Evolutionary conservation across 1,140 invertebrate species (phyloP).

Genomic region (Aporrectodea caliginosa): DNA sequence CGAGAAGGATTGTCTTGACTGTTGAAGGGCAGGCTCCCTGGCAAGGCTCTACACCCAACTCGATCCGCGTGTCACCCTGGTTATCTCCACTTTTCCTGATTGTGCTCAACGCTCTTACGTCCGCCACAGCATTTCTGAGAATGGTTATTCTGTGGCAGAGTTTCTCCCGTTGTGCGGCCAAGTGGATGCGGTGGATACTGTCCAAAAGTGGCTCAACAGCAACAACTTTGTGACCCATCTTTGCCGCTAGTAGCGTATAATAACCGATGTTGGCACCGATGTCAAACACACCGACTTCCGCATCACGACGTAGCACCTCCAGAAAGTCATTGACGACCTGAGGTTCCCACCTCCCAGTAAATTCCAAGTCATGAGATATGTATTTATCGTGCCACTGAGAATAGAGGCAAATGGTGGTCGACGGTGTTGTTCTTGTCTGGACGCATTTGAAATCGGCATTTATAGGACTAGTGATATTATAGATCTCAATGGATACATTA

Average conservation of each 20-base stretch:
- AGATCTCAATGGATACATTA: not conserved
- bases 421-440: constrained; percentile 35
- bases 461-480: not conserved
- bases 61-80: constrained; percentile 42
- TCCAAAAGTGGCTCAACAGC: constrained; percentile 45
- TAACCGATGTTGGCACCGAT: constrained; percentile 49
- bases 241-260: constrained; percentile 42
- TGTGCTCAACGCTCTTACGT: constrained; percentile 35
- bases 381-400: constrained; percentile 37
- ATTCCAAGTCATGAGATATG: constrained; percentile 41
- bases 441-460: constrained; percentile 34
- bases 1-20: constrained; percentile 35
- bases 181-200: constrained; percentile 39
- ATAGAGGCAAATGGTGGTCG: constrained; percentile 42
- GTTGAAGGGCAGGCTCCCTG: constrained; percentile 28
- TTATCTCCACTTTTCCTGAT: constrained; percentile 39
- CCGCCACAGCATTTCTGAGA: constrained; percentile 41
- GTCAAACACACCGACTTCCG: constrained; percentile 41
- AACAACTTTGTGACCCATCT: constrained; percentile 42
- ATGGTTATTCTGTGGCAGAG: constrained; percentile 17
- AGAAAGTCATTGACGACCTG: constrained; percentile 16
- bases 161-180: constrained; percentile 31
- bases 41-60: constrained; percentile 26
- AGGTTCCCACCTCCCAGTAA: constrained; percentile 45
- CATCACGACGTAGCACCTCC: constrained; percentile 34